Evolutionary conservation across 2,888 invertebrate species (phyloP).

Genomic region (Dexiosoma caninum): DNA sequence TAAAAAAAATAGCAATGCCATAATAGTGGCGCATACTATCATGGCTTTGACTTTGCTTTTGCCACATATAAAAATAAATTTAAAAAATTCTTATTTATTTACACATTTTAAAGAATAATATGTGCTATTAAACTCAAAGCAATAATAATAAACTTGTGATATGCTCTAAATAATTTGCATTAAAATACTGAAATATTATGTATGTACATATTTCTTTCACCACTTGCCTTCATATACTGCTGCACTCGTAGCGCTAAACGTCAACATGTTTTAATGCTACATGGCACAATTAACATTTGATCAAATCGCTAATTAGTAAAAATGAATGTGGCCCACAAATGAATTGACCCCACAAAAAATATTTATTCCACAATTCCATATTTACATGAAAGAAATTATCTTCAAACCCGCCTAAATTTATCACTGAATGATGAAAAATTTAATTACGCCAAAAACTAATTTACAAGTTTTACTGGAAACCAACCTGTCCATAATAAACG

Average conservation of each 20-base stretch:
- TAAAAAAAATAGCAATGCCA: too few species aligned
- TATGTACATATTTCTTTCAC: too few species aligned
- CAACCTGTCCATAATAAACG: constrained; percentile 15
- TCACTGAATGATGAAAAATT: constrained; percentile 14
- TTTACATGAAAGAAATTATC: constrained; percentile 12
- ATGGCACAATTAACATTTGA: constrained; percentile 24
- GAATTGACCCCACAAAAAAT: neutral
- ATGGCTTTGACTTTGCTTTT: too few species aligned
- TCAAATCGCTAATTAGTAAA: constrained; percentile 14
- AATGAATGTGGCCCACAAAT: neutral
- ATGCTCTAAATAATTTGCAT: too few species aligned
- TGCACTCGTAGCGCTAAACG: neutral
- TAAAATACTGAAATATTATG: too few species aligned
- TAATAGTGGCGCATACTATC: too few species aligned
- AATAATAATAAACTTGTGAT: too few species aligned
- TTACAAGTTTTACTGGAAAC: neutral
- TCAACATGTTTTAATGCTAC: constrained; percentile 18
- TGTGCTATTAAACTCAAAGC: too few species aligned
- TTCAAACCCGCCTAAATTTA: constrained; percentile 1
- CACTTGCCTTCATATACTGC: too few species aligned
- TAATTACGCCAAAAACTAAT: constrained; percentile 26
- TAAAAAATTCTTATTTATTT: too few species aligned
- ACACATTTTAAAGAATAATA: too few species aligned
- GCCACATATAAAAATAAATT: too few species aligned
- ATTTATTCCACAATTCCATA: neutral